Conservation (phyloP, 2,797 vertebrate species). For the Pipistrellus nathusii region DNA sequence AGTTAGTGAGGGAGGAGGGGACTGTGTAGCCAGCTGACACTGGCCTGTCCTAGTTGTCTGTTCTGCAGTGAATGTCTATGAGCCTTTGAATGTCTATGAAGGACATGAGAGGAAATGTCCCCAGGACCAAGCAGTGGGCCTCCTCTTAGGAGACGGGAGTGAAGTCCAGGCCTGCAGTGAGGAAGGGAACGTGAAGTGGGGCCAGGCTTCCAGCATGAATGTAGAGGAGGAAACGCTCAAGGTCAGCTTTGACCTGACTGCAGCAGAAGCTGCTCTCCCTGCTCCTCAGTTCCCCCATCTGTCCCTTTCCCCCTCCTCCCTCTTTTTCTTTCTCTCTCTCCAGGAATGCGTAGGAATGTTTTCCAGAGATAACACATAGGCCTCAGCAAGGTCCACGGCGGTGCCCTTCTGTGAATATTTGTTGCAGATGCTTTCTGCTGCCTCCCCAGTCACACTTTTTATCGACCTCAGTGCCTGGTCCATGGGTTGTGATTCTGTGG, state of each 20-base stretch:
- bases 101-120: neutral
- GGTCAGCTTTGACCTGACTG: neutral
- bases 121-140: neutral
- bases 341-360: neutral
- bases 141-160: neutral
- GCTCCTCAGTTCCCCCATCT: neutral
- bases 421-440: constrained; percentile 23
- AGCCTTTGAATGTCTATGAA: constrained; percentile 38
- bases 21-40: neutral
- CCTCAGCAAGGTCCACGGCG: neutral
- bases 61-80: neutral
- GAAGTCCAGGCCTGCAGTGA: neutral
- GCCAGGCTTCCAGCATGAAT: neutral
- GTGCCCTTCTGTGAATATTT: neutral
- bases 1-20: neutral
- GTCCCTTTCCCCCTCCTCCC: neutral
- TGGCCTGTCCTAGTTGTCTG: neutral
- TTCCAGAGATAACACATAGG: neutral
- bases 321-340: neutral
- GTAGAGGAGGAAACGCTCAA: neutral
- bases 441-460: constrained; percentile 58
- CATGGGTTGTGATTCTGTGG: constrained; percentile 53
- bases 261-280: neutral
- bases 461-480: constrained; percentile 17
- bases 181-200: neutral